Evolutionary conservation across 1,140 invertebrate species (phyloP).

Genomic region (Eriocheir sinensis): DNA sequence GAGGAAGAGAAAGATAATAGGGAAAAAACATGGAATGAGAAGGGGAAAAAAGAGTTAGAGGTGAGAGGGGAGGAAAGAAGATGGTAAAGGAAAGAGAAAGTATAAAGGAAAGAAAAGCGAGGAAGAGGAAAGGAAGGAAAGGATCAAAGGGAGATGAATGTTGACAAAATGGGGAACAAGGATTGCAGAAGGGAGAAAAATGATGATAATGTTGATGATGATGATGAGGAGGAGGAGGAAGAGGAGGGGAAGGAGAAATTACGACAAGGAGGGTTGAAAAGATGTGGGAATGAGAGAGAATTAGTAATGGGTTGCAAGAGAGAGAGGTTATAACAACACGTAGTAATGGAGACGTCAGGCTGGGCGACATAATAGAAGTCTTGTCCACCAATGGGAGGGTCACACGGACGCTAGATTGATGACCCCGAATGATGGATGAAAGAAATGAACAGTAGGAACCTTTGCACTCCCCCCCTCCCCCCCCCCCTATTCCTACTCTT

Average conservation of each 20-base stretch:
- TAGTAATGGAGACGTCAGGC: background rate
- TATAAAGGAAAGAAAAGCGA: background rate
- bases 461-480: too few species aligned
- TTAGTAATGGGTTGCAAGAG: background rate
- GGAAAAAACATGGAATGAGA: background rate
- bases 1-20: too few species aligned
- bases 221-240: background rate
- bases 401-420: background rate
- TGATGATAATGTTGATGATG: too few species aligned
- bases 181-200: background rate
- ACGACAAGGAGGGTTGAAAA: background rate
- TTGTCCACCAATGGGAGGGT: background rate
- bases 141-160: background rate
- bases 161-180: background rate
- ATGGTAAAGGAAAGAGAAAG: background rate
- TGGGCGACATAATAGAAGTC: background rate
- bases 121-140: slow-evolving; percentile 24
- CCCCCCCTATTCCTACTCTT: background rate
- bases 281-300: slow-evolving; percentile 22
- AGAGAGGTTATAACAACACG: background rate
- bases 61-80: background rate
- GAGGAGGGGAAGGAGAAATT: background rate
- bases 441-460: background rate
- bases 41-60: background rate
- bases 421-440: background rate